phyloP scores from a whole-genome alignment of 2,113 vertebrate species.

The Saccopteryx bilineata region DNA sequence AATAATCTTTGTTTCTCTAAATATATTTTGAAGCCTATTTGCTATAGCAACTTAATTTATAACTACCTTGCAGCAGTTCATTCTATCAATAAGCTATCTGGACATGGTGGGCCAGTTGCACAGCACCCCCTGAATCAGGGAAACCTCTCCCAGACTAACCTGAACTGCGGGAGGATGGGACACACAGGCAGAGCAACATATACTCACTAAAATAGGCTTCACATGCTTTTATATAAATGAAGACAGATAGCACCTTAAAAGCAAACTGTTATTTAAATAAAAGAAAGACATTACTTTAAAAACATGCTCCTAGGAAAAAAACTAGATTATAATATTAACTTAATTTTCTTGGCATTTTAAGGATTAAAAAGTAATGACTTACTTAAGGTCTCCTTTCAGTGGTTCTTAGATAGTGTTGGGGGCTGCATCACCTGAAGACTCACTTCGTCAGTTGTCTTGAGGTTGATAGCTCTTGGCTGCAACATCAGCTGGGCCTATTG shows the following conservation, averaged over 20 bases:
- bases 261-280: conserved; percentile 14
- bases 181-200: neutral
- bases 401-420: neutral
- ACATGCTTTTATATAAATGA: neutral
- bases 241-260: conserved; percentile 4
- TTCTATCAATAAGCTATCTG: neutral
- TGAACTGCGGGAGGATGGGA: neutral
- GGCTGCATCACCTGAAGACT: neutral
- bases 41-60: neutral
- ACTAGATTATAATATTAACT: neutral
- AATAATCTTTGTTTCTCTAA: neutral
- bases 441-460: neutral
- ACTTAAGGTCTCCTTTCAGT: neutral
- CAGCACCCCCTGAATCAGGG: neutral
- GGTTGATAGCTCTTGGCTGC: neutral
- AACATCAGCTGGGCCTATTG: neutral
- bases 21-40: neutral
- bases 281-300: conserved; percentile 14
- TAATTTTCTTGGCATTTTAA: neutral
- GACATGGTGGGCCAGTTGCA: neutral
- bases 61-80: neutral
- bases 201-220: neutral
- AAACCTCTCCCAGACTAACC: neutral
- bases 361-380: neutral
- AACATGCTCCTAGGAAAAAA: neutral